Evolutionary conservation across 1,140 invertebrate species (phyloP), one percentile per base, ranked within the genome.

Genomic region (Trichonephila clavata): DNA sequence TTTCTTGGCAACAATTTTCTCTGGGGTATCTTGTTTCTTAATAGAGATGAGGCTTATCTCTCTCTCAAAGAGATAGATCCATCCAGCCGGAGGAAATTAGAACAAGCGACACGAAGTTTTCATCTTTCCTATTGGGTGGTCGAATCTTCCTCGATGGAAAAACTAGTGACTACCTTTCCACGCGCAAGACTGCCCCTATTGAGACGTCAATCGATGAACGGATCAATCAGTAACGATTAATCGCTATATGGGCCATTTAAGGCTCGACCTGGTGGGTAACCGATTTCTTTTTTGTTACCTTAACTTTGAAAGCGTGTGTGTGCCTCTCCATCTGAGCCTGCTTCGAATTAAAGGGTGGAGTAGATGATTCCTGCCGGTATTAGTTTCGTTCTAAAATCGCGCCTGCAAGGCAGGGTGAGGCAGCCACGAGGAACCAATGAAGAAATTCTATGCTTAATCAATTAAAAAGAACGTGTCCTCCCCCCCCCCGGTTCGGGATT

Each of bases 381-480:
- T 77, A 86, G 81, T 57, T 86, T 43, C 88, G 68, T 83, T 43
- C 77, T 50, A 91, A 6, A 63, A 24, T 59, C 27, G 39, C 43
- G 59, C 59, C 90, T 77, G 80, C 77, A 18, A 63, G 90, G 90
- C 60, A 68, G 81, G 90, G 90, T 61, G 90, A 92, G 90, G 90
- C 80, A n/a, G 21, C 61, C 61, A 84, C 50, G 21, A 91, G n/a
- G 60, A 77, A 80, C 90, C 90, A 84, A 91, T 90, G 88, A 90
- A 90, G 89, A 91, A 91, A 91, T 91, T 83, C 89, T 91, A 91
- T 91, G 90, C 80, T 92, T 92, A 92, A 92, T 92, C 90, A 92
- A 92, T 92, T 92, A 86, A 92, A 68, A 83, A 84, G 27, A 8
- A n/a, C 10, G 21, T n/a, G 13, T 16, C 43, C 18, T n/a, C 50